These are phyloP conservation scores for Gambusia affinis DNA, from an alignment of 2,113 vertebrate species.

Conservation along the genomic window DNA sequence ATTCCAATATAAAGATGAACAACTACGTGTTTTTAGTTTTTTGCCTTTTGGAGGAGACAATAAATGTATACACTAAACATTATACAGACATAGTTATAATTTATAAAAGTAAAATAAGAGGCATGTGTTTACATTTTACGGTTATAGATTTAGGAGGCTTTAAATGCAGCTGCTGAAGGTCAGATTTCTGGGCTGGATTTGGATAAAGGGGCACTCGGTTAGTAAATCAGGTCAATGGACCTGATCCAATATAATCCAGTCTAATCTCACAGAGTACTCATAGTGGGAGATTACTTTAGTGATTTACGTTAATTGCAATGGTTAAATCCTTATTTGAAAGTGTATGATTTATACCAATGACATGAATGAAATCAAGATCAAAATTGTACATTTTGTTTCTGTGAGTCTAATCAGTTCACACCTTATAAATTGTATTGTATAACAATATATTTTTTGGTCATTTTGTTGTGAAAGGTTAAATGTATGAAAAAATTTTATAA, in stretches of 20 bases:
- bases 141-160: conserved; percentile 31
- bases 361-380: conserved; percentile 1
- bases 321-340: conserved; percentile 63
- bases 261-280: conserved; percentile 66
- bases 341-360: conserved; percentile 34
- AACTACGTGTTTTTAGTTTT: conserved; percentile 30
- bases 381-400: neutral
- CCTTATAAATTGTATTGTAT: neutral
- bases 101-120: neutral
- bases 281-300: conserved; percentile 59
- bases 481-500: neutral
- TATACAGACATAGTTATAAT: neutral
- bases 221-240: conserved; percentile 76
- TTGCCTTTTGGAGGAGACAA: conserved; percentile 10
- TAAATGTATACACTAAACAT: neutral
- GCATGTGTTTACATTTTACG: conserved; percentile 11
- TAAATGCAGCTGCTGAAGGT: conserved; percentile 47
- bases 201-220: conserved; percentile 59
- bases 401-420: neutral
- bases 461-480: neutral
- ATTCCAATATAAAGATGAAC: conserved; percentile 21
- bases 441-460: no score
- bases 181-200: conserved; percentile 59
- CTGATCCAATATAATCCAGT: conserved; percentile 76
- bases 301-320: conserved; percentile 71